These are phyloP conservation scores for Psephotus haematonotus DNA, from an alignment of 2,113 vertebrate species.

Conservation along the genomic window DNA sequence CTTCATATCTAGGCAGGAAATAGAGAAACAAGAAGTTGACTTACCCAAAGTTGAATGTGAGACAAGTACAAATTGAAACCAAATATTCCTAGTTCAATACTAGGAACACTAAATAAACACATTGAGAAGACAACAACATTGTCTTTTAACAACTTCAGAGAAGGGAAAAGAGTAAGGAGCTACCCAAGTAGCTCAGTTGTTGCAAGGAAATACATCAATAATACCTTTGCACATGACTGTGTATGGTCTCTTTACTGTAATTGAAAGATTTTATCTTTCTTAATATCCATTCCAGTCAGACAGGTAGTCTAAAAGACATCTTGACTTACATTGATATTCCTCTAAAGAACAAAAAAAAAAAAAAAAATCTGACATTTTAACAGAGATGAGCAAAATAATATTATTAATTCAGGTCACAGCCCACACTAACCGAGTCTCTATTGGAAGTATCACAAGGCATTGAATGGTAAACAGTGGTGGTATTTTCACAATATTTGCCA, in stretches of 20 bases:
- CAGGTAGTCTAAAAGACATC: background rate
- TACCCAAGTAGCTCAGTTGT: background rate
- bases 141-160: background rate
- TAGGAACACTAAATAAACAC: background rate
- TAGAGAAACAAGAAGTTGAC: background rate
- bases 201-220: background rate
- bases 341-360: background rate
- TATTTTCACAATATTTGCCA: conserved; percentile 58
- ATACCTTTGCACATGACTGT: background rate
- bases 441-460: background rate
- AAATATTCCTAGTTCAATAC: background rate
- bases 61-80: background rate
- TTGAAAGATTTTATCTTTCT: background rate
- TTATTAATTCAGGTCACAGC: conserved; percentile 29
- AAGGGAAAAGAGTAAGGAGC: background rate
- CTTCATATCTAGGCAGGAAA: background rate
- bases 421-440: background rate
- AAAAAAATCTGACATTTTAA: conserved; percentile 39
- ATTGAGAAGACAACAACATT: background rate
- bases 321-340: background rate
- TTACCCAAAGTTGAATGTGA: background rate
- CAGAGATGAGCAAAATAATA: background rate
- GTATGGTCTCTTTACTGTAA: background rate
- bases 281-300: background rate
- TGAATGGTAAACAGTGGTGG: conserved; percentile 45